These are phyloP conservation scores for Mystacornis crossleyi DNA, from an alignment of 2,113 vertebrate genomes.

Conservation along the genomic window DNA sequence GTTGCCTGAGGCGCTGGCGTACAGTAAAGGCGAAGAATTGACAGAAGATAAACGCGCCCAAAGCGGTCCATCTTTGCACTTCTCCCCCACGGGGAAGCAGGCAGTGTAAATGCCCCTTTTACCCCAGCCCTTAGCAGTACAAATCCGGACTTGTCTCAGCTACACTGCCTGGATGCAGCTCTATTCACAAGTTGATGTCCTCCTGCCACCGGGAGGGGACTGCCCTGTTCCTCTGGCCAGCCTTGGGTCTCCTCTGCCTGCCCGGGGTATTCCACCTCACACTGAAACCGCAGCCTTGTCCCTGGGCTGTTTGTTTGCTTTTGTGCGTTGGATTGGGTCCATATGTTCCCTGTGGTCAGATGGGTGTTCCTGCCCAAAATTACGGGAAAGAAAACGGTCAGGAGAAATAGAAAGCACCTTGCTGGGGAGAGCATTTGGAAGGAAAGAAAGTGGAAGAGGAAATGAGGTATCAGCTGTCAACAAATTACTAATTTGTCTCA, in stretches of 20 bases:
- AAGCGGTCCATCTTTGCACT: fast-evolving
- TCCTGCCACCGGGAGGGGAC: neutral
- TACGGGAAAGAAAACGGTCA: neutral
- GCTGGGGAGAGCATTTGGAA: too few species aligned
- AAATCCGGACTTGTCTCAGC: fast-evolving
- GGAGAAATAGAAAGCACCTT: neutral
- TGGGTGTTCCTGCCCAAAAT: fast-evolving
- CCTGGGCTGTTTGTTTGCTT: neutral
- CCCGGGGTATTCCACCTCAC: fast-evolving
- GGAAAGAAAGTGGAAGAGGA: neutral
- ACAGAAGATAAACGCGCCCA: fast-evolving
- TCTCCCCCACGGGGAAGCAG: fast-evolving
- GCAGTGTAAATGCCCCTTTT: neutral
- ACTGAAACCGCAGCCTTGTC: fast-evolving
- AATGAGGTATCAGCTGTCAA: neutral
- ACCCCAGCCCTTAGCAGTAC: fast-evolving
- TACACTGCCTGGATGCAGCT: fast-evolving
- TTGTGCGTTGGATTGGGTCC: fast-evolving
- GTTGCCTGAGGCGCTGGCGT: fast-evolving
- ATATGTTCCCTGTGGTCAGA: fast-evolving
- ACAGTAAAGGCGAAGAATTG: fast-evolving
- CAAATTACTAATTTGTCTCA: neutral
- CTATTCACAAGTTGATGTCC: fast-evolving
- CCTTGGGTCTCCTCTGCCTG: neutral
- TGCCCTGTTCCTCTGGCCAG: neutral